A percentile compares a stretch with the other conserved stretches of the same genome.
Evolutionary conservation across 92 coral and sea anemone species (phyloP).

Genomic region (Bergia puertoricense): DNA sequence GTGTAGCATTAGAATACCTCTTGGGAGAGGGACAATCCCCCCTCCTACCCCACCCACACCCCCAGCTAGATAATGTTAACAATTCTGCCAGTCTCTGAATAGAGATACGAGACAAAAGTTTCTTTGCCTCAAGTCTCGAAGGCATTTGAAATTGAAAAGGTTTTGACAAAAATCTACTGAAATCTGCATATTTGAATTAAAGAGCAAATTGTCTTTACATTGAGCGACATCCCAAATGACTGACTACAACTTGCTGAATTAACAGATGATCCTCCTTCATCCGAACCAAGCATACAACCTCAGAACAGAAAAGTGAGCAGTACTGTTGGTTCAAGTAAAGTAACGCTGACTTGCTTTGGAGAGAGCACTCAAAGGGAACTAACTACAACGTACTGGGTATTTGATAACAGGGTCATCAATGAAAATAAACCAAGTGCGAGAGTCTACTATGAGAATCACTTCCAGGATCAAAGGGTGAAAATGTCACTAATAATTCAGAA

Average conservation of each 20-base stretch:
- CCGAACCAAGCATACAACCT: not conserved
- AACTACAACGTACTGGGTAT: not conserved
- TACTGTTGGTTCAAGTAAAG: not conserved
- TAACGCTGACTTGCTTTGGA: constrained; percentile 16
- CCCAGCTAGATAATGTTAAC: no score
- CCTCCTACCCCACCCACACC: no score
- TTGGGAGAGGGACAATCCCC: no score
- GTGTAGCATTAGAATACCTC: no score
- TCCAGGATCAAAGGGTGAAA: not conserved
- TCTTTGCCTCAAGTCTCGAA: not conserved
- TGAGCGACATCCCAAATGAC: not conserved
- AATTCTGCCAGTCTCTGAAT: not conserved
- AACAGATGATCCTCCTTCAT: not conserved
- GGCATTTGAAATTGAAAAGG: not conserved
- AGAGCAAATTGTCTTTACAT: not conserved
- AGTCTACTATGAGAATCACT: not conserved
- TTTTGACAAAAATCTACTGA: not conserved
- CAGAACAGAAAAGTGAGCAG: not conserved
- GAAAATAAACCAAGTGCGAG: not conserved
- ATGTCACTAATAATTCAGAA: constrained; percentile 18
- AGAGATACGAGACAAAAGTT: not conserved
- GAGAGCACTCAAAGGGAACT: not conserved
- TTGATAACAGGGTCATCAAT: not conserved
- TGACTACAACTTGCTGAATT: not conserved
- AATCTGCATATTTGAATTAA: no score